Evolutionary conservation across 1,140 invertebrate species (phyloP), one percentile per base, ranked within the genome.

Genomic region (Trypoxylus dichotomus): DNA sequence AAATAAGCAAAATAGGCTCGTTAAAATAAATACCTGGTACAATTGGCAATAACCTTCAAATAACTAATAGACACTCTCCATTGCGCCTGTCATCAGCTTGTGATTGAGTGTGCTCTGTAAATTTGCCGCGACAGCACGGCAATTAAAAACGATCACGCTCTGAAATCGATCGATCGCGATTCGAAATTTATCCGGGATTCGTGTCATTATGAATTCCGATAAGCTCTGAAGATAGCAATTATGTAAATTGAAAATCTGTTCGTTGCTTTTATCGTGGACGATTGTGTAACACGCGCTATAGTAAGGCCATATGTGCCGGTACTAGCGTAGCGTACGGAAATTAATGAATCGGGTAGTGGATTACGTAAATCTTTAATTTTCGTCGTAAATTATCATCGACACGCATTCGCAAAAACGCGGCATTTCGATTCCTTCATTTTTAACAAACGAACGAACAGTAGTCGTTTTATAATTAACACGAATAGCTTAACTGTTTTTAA

Each of bases 361-460:
- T 54, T 54, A 54, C 47, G 47, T 54, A 54, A 54, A 54, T 19
- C 47, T n/a, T 54, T 54, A 54, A 54, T 54, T 54, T 54, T 54
- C 15, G 19, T 54, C 47, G 47, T 54, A 54, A 54, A 54, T 54
- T 54, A 54, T 19, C 15, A 19, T n/a, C 19, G 47, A 54, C 15
- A 54, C 47, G 47, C 47, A 54, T 54, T 54, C 47, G 47, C 47
- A 19, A 54, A 54, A 19, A 19, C 15, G 6, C 15, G 15, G 47
- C 47, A 19, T 54, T 54, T 54, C 47, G n/a, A n/a, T 54, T 19
- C 15, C 15, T 54, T 54, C 19, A 54, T 19, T 54, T 54, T 54
- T 19, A 19, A 37, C 32, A 8, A 37, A 37, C 32, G 5, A 5
- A 37, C 32, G 1, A 54, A 54, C 47, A 54, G 47, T 19, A 54